phyloP scores from a whole-genome alignment of 2,113 vertebrate species.

The Columba janthina region DNA sequence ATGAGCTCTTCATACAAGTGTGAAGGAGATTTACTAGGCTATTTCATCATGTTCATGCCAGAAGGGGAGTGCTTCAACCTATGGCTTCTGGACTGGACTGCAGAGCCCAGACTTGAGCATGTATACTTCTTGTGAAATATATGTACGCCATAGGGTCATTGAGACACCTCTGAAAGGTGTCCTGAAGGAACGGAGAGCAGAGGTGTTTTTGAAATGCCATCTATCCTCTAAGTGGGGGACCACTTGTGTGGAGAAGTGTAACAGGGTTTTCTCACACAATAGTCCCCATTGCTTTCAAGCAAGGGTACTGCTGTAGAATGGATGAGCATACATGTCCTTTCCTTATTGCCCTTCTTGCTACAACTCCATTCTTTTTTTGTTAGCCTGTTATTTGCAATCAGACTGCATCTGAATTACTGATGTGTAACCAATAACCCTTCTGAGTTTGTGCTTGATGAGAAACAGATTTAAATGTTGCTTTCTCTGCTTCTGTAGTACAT shows the following conservation, averaged over 20 bases:
- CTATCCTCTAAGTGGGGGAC: neutral
- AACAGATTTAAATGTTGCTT: neutral
- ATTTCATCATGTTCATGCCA: neutral
- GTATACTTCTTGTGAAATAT: neutral
- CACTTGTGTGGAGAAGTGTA: neutral
- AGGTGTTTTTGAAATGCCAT: neutral
- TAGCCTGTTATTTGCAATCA: neutral
- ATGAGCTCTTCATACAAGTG: neutral
- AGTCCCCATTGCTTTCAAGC: neutral
- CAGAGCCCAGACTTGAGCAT: neutral
- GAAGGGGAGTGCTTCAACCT: neutral
- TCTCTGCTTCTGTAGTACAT: neutral
- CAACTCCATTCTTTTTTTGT: neutral
- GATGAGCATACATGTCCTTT: neutral
- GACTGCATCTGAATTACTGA: neutral
- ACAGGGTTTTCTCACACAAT: neutral
- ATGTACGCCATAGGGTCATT: fast-evolving
- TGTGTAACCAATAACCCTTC: neutral
- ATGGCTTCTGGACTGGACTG: neutral
- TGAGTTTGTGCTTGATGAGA: neutral
- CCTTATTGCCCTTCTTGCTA: neutral
- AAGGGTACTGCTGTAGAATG: neutral
- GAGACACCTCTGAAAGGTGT: neutral
- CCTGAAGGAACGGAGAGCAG: neutral
- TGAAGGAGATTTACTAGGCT: neutral